Percentiles rank a stretch among this genome's conserved stretches.
phyloP scores from a whole-genome alignment of 2,797 vertebrate species.

The Malacoctenus gilli region DNA sequence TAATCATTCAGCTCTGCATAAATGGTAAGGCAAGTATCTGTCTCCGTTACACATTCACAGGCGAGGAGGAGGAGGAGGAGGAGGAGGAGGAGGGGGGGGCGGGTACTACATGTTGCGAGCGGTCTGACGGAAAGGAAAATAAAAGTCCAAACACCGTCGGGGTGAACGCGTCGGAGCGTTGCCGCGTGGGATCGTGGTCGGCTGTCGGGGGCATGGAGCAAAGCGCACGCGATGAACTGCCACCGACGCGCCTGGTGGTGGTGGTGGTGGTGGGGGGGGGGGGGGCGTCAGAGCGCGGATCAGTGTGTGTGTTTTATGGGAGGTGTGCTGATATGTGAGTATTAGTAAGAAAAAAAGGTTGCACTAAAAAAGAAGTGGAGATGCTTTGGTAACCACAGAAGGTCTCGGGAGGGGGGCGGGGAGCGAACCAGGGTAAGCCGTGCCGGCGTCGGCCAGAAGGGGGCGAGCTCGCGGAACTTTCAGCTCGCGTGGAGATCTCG shows the following conservation, averaged over 20 bases:
- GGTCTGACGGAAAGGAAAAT: neutral
- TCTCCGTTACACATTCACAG: conserved; percentile 73
- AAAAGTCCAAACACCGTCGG: conserved; percentile 11
- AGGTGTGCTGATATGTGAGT: conserved; percentile 55
- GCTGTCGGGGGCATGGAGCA: conserved; percentile 41
- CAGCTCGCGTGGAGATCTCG: too few relatives aligned
- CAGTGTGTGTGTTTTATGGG: neutral
- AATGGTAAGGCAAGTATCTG: conserved; percentile 78
- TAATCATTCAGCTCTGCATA: conserved; percentile 68
- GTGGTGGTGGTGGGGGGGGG: conserved; percentile 33
- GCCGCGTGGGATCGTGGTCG: conserved; percentile 28
- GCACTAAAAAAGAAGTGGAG: conserved; percentile 52
- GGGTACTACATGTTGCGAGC: conserved; percentile 35
- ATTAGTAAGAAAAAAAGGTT: conserved; percentile 48
- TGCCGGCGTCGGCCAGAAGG: too few relatives aligned
- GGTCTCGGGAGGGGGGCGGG: too few relatives aligned
- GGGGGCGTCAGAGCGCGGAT: conserved; percentile 10
- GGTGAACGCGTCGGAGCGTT: conserved; percentile 47
- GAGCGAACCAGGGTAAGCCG: too few relatives aligned
- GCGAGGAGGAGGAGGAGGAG: conserved; percentile 34
- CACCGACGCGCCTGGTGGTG: too few relatives aligned
- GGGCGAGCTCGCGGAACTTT: too few relatives aligned
- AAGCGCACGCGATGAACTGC: neutral
- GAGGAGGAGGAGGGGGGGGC: conserved; percentile 30
- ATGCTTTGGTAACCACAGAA: conserved; percentile 79